Evolutionary conservation across 2,113 vertebrate species (phyloP).

Genomic region (Typhlomys cinereus): DNA sequence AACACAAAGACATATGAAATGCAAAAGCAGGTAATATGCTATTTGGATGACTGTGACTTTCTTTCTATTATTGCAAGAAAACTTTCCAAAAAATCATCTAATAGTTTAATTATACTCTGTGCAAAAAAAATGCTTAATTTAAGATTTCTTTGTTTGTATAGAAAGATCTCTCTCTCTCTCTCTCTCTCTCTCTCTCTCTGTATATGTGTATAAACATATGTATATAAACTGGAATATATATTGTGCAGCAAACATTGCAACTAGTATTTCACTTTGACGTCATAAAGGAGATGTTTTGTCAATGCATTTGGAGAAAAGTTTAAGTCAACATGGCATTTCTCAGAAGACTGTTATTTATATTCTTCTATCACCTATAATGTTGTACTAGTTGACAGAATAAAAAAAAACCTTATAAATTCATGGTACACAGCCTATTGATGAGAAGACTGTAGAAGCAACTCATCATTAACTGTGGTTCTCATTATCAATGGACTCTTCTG

Average conservation of each 20-base stretch:
- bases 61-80: constrained; percentile 54
- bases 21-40: background rate
- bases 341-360: constrained; percentile 32
- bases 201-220: constrained; percentile 9
- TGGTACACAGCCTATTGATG: background rate
- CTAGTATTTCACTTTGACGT: constrained; percentile 24
- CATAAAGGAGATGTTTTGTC: constrained; percentile 1
- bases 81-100: constrained; percentile 54
- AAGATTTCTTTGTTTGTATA: constrained; percentile 49
- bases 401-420: background rate
- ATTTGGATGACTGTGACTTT: constrained; percentile 6
- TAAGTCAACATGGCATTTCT: background rate
- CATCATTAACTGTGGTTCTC: background rate
- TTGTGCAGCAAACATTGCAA: constrained; percentile 39
- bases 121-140: constrained; percentile 24
- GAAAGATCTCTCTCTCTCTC: too few species aligned
- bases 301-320: constrained; percentile 22
- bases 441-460: background rate
- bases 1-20: constrained; percentile 53
- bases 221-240: constrained; percentile 41
- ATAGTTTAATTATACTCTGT: constrained; percentile 51
- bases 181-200: too few species aligned
- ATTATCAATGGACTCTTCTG: background rate
- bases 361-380: background rate
- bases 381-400: constrained; percentile 5